Base-by-base conservation (phyloP, 2,888 invertebrate species). In the Tholera decimalis region DNA sequence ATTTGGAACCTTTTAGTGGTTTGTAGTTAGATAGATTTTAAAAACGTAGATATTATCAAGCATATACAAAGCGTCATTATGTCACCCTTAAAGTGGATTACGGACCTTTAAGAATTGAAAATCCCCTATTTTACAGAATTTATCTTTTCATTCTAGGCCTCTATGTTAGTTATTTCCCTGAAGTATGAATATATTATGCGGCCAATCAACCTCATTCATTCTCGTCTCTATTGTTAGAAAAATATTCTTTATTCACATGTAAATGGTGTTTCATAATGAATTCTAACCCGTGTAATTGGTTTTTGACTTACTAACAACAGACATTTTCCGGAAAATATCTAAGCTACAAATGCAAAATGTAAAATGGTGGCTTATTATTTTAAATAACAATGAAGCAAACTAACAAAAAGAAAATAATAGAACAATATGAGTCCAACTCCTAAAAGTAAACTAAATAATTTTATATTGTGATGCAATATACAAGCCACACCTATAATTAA, bases 191-290 rank as follows among this genome's bases (percentile, higher is more conserved):
- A 13, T 9, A 43, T 58, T 57, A 28, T 24, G 18, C 41, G 41
- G 55, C 11, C 26, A 61, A 51, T 72, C 46, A 74, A 61, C 37
- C 30, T 13, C 9, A 49, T 33, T 44, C 6, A 15, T 47, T 49
- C 18, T 30, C 5, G 51, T 33, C 22, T 54, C 20, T 64, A 50
- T 66, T 44, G 18, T 30, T 47, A 22, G 20, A 61, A 70, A 8
- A 46, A 62, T 69, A 54, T 33, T 43, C 18, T 49, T 63, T 39
- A 69, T 75, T 63, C 39, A 63, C 41, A 57, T 73, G 63, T 11
- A 44, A 63, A 57, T 71, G 22, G 35, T 18, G 13, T 20, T 28
- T 35, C 9, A 11, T 39, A 49, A 66, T 54, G 2, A 49, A 46
- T 54, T 54, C 15, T 41, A 28, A 46, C 15, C 9, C 44, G 39